These are phyloP conservation scores for Cheilosia grossa DNA, from an alignment of 2,888 invertebrate genomes.

Conservation along the genomic window DNA sequence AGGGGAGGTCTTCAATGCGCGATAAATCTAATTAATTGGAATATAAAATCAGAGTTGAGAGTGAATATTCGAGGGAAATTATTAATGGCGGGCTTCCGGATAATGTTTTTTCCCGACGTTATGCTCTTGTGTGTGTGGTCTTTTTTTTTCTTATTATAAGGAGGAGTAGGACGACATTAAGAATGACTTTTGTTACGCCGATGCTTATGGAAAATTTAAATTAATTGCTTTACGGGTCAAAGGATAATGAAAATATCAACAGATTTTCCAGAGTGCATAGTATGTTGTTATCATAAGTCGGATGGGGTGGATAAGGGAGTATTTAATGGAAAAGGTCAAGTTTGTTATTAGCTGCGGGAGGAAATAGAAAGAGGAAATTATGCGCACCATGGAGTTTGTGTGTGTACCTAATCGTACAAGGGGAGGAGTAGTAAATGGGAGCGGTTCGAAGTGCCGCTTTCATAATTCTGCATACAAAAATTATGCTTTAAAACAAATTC, in stretches of 20 bases:
- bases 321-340: background rate
- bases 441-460: too few relatives aligned
- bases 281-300: background rate
- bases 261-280: slow-evolving; percentile 19
- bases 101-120: slow-evolving; percentile 3
- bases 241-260: slow-evolving; percentile 61
- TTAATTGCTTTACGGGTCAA: slow-evolving; percentile 62
- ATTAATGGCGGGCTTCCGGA: slow-evolving; percentile 47
- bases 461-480: too few relatives aligned
- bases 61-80: slow-evolving; percentile 68
- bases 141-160: background rate
- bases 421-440: too few relatives aligned
- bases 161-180: slow-evolving; percentile 14
- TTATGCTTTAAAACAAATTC: too few relatives aligned
- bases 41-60: slow-evolving; percentile 66
- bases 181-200: slow-evolving; percentile 58
- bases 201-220: slow-evolving; percentile 47
- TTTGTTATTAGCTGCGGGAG: background rate
- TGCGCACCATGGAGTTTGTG: too few relatives aligned
- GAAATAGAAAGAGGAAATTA: background rate
- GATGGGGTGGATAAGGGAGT: background rate
- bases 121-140: background rate
- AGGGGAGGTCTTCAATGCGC: slow-evolving; percentile 65
- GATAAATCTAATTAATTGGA: slow-evolving; percentile 74
- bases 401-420: too few relatives aligned